phyloP scores from a whole-genome alignment of 2,888 invertebrate species.

The Stomorhina lunata region DNA sequence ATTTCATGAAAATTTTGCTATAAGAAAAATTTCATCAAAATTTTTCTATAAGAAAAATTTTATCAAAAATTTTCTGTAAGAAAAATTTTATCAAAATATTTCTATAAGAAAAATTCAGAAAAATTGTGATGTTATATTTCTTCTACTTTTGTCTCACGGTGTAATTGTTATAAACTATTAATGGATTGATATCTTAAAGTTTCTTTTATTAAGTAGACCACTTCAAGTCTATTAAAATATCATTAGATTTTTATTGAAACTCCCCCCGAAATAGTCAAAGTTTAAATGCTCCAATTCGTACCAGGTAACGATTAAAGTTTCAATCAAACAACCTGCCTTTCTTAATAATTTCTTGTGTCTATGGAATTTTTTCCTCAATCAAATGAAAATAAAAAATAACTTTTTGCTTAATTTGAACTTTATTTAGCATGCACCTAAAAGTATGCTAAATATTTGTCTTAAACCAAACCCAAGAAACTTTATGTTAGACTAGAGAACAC shows the following conservation, averaged over 20 bases:
- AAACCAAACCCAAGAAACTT: slow-evolving; percentile 36
- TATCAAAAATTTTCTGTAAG: too few species aligned
- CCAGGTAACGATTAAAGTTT: slow-evolving; percentile 18
- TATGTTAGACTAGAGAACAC: background rate
- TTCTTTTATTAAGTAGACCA: slow-evolving; percentile 42
- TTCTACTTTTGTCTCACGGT: too few species aligned
- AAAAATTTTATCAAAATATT: too few species aligned
- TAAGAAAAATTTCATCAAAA: too few species aligned
- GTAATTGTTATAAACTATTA: slow-evolving; percentile 3
- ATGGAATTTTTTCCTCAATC: background rate
- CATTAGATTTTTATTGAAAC: slow-evolving; percentile 23
- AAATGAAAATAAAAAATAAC: too few species aligned
- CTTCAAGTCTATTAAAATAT: slow-evolving; percentile 50
- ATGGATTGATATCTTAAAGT: slow-evolving; percentile 36
- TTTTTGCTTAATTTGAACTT: background rate
- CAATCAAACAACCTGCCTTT: slow-evolving; percentile 23
- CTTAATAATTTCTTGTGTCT: background rate
- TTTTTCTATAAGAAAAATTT: too few species aligned
- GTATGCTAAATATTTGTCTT: slow-evolving; percentile 54
- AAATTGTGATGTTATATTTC: too few species aligned
- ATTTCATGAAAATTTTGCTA: too few species aligned
- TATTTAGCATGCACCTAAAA: slow-evolving; percentile 46
- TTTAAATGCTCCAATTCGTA: slow-evolving; percentile 45
- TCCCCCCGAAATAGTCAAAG: background rate
- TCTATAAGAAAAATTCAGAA: too few species aligned